A percentile compares a stretch with the other conserved stretches of the same genome.
phyloP scores from a whole-genome alignment of 2,888 invertebrate genomes.

The Parapristionchus giblindavisi region DNA sequence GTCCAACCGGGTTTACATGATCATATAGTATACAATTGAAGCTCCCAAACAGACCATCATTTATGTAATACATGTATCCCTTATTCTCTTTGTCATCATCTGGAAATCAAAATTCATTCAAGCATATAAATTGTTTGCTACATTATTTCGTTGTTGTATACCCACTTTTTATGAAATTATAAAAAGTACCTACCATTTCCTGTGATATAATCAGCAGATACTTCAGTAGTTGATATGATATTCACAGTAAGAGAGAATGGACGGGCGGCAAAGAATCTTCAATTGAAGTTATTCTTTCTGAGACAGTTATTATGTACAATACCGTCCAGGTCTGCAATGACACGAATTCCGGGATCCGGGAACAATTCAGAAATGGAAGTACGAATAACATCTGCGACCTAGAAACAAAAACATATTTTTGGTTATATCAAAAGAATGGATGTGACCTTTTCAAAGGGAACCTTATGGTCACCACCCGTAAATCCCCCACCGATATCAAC shows the following conservation, averaged over 20 bases:
- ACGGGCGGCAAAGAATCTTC: too few relatives aligned
- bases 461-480: slow-evolving; percentile 77
- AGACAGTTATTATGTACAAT: too few relatives aligned
- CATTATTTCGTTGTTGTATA: too few relatives aligned
- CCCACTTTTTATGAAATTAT: too few relatives aligned
- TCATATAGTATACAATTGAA: slow-evolving; percentile 97
- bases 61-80: slow-evolving; percentile 90
- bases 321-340: slow-evolving; percentile 93
- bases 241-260: too few relatives aligned
- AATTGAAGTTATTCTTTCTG: too few relatives aligned
- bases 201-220: too few relatives aligned
- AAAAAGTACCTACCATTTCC: too few relatives aligned
- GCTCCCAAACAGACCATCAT: slow-evolving; percentile 97
- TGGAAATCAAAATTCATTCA: slow-evolving; percentile 38
- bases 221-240: too few relatives aligned
- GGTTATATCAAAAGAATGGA: too few relatives aligned
- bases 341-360: slow-evolving; percentile 77
- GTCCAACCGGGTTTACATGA: slow-evolving; percentile 82
- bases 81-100: slow-evolving; percentile 45
- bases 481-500: slow-evolving; percentile 90
- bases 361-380: slow-evolving; percentile 83
- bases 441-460: slow-evolving; percentile 80
- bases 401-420: background rate
- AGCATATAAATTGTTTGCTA: too few relatives aligned
- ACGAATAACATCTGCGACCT: slow-evolving; percentile 85